Evolutionary conservation across 2,888 invertebrate species (phyloP), one percentile per base, ranked within the genome.

Genomic region (Leucophora obtusa): DNA sequence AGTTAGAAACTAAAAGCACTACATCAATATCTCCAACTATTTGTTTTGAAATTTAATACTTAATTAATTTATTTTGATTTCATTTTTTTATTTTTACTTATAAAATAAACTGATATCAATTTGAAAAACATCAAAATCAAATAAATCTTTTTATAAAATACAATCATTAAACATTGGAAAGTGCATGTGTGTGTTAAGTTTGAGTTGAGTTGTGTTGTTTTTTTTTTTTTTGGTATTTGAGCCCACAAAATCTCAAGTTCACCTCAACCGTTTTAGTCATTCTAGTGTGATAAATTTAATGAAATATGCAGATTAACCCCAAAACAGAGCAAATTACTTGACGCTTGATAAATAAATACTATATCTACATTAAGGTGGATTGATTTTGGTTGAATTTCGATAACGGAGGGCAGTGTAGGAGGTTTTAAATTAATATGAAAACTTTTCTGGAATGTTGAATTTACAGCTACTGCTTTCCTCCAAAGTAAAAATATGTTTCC

Each of bases 241-340:
- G 35, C 53, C 54, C 24, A 66, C 24, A n/a, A 77, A 72, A 73
- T 69, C 77, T 73, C 73, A 70, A 73, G 81, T 70, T 81, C 59
- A 73, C 69, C 77, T 80, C 65, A 69, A 73, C 68, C 69, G 69
- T 56, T 72, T 81, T 70, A 77, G 38, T 50, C 69, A 65, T 51
- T 77, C 33, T 38, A 60, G 69, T 73, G 56, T 70, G 54, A 80
- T 53, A 15, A 33, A 51, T 63, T 63, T 70, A 21, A 58, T 59
- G 7, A 66, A 54, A 28, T 71, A 62, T 50, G n/a, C 43, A 62
- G 77, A 78, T 78, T 78, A 72, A 68, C 60, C 60, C 50, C 21
- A 72, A 78, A 72, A 72, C 71, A 54, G 17, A 68, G 18, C 38
- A 17, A 35, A 47, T 1, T 47, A 47, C 43, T 47, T 47, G 14